Evolutionary conservation across 2,888 invertebrate species (phyloP), one percentile per base, ranked within the genome.

Genomic region (Ecliptopera silaceata): DNA sequence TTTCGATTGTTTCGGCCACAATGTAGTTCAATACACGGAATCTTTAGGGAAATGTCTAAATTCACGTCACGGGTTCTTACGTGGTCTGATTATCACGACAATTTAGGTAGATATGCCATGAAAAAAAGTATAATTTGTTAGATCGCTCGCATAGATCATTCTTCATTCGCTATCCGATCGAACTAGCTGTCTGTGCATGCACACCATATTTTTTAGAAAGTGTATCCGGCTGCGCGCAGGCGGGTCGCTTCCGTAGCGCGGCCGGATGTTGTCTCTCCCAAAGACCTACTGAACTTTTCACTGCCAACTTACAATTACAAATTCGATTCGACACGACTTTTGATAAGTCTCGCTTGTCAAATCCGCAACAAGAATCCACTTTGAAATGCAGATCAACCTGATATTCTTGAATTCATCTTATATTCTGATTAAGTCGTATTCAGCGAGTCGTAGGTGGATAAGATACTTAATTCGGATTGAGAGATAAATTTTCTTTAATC

Each of bases 181-280:
- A 69, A 59, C 61, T 55, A 46, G 41, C 65, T 56, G 60, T 38
- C 65, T 56, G 60, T 62, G 70, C 67, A 75, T 75, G 79, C 82
- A 77, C 77, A 79, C 80, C 79, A 81, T 82, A 83, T 86, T 88
- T 88, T 89, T 90, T 91, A 91, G 90, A 91, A 90, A 91, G 90
- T 88, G 83, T 79, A 89, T 90, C 90, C 90, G 90, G 87, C 78
- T 87, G 66, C 69, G 73, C 70, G 63, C 64, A 72, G 84, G 78
- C 80, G 81, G 76, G 74, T 77, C 80, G 82, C 82, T 88, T 86
- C 88, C 88, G 86, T 74, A 61, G 74, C 72, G 75, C 77, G 76
- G 73, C 81, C 85, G 86, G 86, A 86, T 86, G 80, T 84, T 69
- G 76, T 72, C 78, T 77, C 77, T 36, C 15, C 79, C 65, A 69